Evolutionary conservation across 2,797 vertebrate species (phyloP).

Genomic region (Sebastes itinus): DNA sequence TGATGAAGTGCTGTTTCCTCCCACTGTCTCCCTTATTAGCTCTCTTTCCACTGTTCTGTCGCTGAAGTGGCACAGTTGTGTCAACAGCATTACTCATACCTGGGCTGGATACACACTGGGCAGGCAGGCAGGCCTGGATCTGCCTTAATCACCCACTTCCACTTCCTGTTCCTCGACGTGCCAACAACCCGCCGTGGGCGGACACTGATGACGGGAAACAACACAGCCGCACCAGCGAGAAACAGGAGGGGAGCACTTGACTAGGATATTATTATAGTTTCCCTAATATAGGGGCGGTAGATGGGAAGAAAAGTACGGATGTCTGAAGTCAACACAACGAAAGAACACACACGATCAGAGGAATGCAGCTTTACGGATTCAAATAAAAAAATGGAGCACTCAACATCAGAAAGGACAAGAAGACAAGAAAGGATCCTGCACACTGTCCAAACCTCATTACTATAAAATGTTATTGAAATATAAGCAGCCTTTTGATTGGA

Average conservation of each 20-base stretch:
- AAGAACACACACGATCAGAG: not conserved
- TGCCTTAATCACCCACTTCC: conserved; percentile 71
- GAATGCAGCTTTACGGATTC: not conserved
- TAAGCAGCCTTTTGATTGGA: not conserved
- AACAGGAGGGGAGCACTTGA: conserved; percentile 21
- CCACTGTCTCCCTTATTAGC: conserved; percentile 57
- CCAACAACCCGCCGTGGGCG: conserved; percentile 44
- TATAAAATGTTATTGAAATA: not conserved
- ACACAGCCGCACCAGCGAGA: not conserved
- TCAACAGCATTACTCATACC: conserved; percentile 69
- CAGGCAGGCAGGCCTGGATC: conserved; percentile 41
- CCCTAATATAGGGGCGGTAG: conserved; percentile 22
- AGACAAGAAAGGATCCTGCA: not conserved
- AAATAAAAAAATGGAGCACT: not conserved
- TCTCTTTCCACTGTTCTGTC: conserved; percentile 19
- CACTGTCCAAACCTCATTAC: not conserved
- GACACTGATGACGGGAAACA: conserved; percentile 52
- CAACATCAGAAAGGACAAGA: not conserved
- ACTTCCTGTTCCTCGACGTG: conserved; percentile 64
- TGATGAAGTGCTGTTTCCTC: conserved; percentile 52
- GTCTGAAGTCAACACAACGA: not conserved
- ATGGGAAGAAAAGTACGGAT: not conserved
- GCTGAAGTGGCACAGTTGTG: conserved; percentile 59
- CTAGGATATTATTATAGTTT: conserved; percentile 40
- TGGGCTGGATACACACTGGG: conserved; percentile 48